Evolutionary conservation across 2,113 vertebrate species (phyloP).

Genomic region (Abramis brama): DNA sequence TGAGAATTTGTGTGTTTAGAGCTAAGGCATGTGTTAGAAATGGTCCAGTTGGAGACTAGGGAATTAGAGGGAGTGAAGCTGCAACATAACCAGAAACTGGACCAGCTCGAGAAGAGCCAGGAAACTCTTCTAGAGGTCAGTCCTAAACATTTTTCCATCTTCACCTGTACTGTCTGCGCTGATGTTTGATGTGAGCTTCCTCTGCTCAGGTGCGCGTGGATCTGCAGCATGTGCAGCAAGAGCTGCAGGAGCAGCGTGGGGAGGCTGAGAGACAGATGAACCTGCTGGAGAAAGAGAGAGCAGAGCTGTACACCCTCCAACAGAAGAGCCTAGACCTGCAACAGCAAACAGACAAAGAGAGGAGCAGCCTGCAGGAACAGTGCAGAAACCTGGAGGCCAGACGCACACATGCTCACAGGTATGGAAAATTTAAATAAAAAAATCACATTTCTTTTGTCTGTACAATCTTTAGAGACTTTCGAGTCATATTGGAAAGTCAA

Average conservation of each 20-base stretch:
- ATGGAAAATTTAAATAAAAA: background rate
- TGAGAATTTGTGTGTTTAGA: constrained; percentile 67
- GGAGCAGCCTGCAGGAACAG: constrained; percentile 72
- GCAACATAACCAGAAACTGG: constrained; percentile 76
- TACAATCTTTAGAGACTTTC: background rate
- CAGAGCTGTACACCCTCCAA: constrained; percentile 63
- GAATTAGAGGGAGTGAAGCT: constrained; percentile 75
- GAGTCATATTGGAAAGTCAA: background rate
- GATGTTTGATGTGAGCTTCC: background rate
- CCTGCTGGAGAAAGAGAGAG: constrained; percentile 68
- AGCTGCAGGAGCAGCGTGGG: constrained; percentile 70
- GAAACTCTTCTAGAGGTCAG: constrained; percentile 75
- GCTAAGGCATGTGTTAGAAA: constrained; percentile 80
- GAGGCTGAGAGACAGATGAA: constrained; percentile 76
- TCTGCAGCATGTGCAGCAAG: constrained; percentile 73
- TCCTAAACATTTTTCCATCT: background rate
- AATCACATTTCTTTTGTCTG: background rate
- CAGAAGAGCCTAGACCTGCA: constrained; percentile 66
- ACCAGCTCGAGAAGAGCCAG: constrained; percentile 77
- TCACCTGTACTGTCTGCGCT: background rate
- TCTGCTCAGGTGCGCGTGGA: constrained; percentile 73
- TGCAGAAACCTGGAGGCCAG: constrained; percentile 74
- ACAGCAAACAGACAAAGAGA: constrained; percentile 64
- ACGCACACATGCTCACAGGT: constrained; percentile 77
- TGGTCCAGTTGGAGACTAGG: constrained; percentile 76